Evolutionary conservation across 2,888 invertebrate genomes (phyloP), one percentile per base, ranked within the genome.

Genomic region (Patella pellucida): DNA sequence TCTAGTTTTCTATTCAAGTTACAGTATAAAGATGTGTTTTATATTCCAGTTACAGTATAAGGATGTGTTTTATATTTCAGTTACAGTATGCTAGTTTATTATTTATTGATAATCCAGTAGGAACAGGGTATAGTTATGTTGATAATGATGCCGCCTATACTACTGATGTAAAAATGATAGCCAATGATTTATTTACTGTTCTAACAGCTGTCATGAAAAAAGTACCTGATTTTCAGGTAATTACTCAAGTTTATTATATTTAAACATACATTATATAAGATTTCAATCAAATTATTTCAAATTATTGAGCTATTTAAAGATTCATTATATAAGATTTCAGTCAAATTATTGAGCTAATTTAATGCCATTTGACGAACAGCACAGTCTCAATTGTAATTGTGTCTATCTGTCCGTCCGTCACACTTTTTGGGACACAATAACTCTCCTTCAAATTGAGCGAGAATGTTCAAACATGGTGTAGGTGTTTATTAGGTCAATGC

Each of bases 21-120:
- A 0, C 93, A 94, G 73, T 93, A 94, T n/a, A 31, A 31, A 3
- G 31, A 3, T 62, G 14, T 31, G 15, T 16, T 41, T 12, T 68
- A n/a, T 52, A 31, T 90, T 90, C 9, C 88, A 95, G 95, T 93
- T 95, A 0, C 93, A 94, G 73, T 93, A 94, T 80, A 41, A 41
- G 1, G 41, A 41, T 62, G 11, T 31, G 5, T n/a, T 69, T 12
- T 68, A n/a, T 52, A 31, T 90, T 90, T 11, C 88, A 95, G 95
- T 93, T 95, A 0, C 93, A 94, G 73, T 93, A 94, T 80, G 95
- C 95, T 89, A 97, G 96, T 89, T 93, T 97, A 0, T 91, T 97
- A 16, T 97, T 96, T 89, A 93, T 97, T 73, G 97, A 97, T 88
- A 97, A 96, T 90, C 97, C 97, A 2, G 96, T 97, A 1, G 97